Conservation (phyloP, 92 coral and sea anemone genomes). For the Nematostella vectensis region DNA sequence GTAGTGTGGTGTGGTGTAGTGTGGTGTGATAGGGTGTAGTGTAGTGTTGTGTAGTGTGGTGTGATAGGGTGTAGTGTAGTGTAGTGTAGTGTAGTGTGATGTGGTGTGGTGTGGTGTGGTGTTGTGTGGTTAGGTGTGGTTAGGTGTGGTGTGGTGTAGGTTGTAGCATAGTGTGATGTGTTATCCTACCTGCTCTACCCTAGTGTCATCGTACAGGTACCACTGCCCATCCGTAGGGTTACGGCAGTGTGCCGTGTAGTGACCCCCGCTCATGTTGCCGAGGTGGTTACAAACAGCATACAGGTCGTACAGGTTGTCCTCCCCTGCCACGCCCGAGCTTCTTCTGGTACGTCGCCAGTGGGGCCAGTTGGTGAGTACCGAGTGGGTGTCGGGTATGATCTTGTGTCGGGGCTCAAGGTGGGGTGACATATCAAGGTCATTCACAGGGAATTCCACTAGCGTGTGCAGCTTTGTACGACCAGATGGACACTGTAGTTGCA, state of each 20-base stretch:
- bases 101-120: no score
- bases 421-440: constrained; percentile 67
- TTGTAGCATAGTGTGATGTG: no score
- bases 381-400: constrained; percentile 27
- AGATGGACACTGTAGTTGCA: constrained; percentile 41
- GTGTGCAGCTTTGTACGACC: constrained; percentile 92
- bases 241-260: constrained; percentile 85
- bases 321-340: constrained; percentile 35
- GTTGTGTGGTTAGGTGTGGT: no score
- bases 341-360: constrained; percentile 50
- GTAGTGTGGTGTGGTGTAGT: no score
- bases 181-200: constrained; percentile 61
- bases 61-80: no score
- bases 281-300: constrained; percentile 92
- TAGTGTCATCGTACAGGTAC: constrained; percentile 78
- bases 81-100: no score
- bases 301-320: constrained; percentile 71
- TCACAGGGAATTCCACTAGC: constrained; percentile 66
- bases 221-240: constrained; percentile 80
- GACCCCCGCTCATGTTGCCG: constrained; percentile 92
- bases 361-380: constrained; percentile 40
- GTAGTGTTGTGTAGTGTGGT: constrained; percentile 87
- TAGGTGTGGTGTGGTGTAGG: no score
- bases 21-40: constrained; percentile 73
- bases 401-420: constrained; percentile 73